Conservation (phyloP, 2,113 vertebrate species). For the Rousettus leschenaultii region DNA sequence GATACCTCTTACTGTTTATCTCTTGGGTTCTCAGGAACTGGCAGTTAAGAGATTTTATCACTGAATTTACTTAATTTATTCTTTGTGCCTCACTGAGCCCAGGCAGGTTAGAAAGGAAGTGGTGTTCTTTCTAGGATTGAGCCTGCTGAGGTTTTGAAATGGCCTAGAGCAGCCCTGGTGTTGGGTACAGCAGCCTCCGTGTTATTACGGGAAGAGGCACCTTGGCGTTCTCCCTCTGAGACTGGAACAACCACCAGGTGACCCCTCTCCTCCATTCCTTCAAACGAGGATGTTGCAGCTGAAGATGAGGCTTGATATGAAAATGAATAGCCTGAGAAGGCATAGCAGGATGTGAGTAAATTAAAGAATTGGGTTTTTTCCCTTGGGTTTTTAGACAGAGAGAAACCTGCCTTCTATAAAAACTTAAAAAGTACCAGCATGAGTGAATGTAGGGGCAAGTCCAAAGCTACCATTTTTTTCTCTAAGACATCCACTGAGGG, state of each 20-base stretch:
- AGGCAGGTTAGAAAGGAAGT: not conserved
- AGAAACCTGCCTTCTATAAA: conserved; percentile 39
- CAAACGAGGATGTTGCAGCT: not conserved
- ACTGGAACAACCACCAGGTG: not conserved
- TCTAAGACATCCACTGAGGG: conserved; percentile 14
- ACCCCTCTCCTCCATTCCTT: not conserved
- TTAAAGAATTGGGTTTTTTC: conserved; percentile 42
- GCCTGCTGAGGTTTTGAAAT: not conserved
- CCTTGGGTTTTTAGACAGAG: conserved; percentile 51
- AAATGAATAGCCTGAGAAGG: conserved; percentile 38
- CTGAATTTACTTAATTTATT: not conserved
- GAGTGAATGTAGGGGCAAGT: not conserved
- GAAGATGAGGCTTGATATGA: not conserved
- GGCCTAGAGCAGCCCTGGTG: not conserved
- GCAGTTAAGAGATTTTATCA: not conserved
- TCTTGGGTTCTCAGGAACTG: not conserved
- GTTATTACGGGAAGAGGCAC: not conserved
- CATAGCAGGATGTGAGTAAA: conserved; percentile 47
- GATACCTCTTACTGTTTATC: not conserved
- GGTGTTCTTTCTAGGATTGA: not conserved
- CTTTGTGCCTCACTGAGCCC: not conserved
- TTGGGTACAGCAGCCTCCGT: not conserved
- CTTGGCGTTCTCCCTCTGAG: not conserved
- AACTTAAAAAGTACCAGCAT: conserved; percentile 51
- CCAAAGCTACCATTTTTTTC: conserved; percentile 33